Evolutionary conservation across 2,797 vertebrate species (phyloP), one percentile per base, ranked within the genome.

Genomic region (Gymnoscopelus microlampas): DNA sequence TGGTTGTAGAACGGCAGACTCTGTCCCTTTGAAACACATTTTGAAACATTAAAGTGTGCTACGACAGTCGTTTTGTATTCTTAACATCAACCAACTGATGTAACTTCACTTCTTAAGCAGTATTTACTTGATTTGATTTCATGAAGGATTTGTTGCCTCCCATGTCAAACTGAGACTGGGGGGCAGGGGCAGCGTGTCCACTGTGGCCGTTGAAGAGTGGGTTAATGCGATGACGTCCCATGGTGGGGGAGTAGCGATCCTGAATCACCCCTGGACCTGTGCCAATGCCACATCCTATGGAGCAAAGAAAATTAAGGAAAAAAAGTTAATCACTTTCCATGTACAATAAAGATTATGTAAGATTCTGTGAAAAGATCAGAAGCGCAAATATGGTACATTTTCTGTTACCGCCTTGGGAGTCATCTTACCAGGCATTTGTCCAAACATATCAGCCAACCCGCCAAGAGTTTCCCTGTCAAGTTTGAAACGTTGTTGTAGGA

Each of bases 191-290:
- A 77, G 95, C 89, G 82, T 97, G 96, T 80, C 95, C 96, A 82
- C 93, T 93, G 90, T 99, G 97, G 84, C 97, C 97, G 77, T 98
- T 99, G 84, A 95, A 98, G 65, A 98, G 94, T 0, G 96, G 98
- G 90, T 96, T 97, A 85, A 96, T 94, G 83, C 98, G 98, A 92
- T 99, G 98, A 79, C 98, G 98, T 78, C 97, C 96, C 95, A 99
- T 95, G 72, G 97, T 98, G 74, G 98, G 98, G 59, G 98, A 99
- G 89, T 97, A 99, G 92, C 97, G 94, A 89, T 99, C 98, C 93
- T 99, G 98, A 90, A 99, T 99, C 87, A 99, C 98, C 82, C 98
- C 98, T 82, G 98, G 98, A 93, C 98, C 98, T 87, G 98, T 99
- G 85, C 98, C 98, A 89, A 99, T 99, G 89, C 97, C 96, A 75